Evolutionary conservation across 2,888 invertebrate species (phyloP).

Genomic region (Macropis europaea): DNA sequence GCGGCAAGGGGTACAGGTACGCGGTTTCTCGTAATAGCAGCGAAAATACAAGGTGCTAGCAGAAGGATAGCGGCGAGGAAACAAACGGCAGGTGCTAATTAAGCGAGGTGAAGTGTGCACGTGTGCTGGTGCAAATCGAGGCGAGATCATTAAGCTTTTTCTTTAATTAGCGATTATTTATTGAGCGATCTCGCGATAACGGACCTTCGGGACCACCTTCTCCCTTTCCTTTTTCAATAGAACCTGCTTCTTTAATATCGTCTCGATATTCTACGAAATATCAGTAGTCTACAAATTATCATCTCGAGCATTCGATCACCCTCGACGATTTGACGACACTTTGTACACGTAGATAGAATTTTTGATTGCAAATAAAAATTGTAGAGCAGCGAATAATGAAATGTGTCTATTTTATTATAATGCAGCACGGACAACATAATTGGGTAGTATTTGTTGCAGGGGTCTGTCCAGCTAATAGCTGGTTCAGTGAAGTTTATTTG

Average conservation of each 20-base stretch:
- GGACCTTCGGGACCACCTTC: slow-evolving; percentile 1
- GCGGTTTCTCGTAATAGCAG: neutral
- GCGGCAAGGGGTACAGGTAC: no score
- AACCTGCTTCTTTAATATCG: neutral
- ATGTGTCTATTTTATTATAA: no score
- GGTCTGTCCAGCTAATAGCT: no score
- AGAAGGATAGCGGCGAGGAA: neutral
- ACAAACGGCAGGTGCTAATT: slow-evolving; percentile 50
- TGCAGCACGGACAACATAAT: no score
- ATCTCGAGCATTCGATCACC: no score
- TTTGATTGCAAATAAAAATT: no score
- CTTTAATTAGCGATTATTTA: slow-evolving; percentile 73
- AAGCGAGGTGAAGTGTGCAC: slow-evolving; percentile 18
- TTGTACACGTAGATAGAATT: no score
- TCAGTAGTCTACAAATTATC: no score
- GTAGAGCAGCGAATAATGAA: no score
- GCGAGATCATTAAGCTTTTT: slow-evolving; percentile 67
- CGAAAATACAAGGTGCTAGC: neutral
- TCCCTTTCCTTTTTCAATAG: neutral
- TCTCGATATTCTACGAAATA: neutral
- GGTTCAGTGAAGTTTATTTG: slow-evolving; percentile 47
- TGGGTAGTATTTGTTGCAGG: no score
- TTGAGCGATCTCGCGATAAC: slow-evolving; percentile 60
- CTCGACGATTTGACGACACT: no score
- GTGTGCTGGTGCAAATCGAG: slow-evolving; percentile 54